A percentile compares a stretch with the other conserved stretches of the same genome.
Evolutionary conservation across 2,113 vertebrate genomes (phyloP).

Genomic region (Bungarus multicinctus): DNA sequence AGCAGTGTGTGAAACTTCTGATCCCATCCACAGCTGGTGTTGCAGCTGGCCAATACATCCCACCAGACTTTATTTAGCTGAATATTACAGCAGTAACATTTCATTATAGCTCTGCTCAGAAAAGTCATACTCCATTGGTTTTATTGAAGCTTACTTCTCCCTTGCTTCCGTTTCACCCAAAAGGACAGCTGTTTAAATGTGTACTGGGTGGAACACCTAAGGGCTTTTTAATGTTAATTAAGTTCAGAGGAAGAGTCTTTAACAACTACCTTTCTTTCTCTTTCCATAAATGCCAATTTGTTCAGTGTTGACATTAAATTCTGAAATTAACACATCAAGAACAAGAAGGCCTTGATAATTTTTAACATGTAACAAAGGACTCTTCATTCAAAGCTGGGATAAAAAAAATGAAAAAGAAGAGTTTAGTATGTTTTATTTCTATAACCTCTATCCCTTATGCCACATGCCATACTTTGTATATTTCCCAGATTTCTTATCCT

Average conservation of each 20-base stretch:
- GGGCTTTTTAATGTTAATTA: constrained; percentile 61
- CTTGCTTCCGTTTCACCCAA: constrained; percentile 53
- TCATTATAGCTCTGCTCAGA: constrained; percentile 59
- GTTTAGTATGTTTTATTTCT: fast-evolving
- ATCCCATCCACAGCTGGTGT: constrained; percentile 61
- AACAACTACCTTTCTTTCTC: constrained; percentile 52
- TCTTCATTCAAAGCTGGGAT: not conserved
- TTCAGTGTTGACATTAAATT: constrained; percentile 6
- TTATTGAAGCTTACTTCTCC: constrained; percentile 61
- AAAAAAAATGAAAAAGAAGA: not conserved
- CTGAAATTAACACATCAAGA: constrained; percentile 12
- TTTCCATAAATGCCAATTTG: constrained; percentile 49
- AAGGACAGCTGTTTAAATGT: constrained; percentile 63
- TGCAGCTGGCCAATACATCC: constrained; percentile 61
- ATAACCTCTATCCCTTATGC: fast-evolving
- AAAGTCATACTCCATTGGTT: constrained; percentile 67
- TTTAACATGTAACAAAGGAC: fast-evolving
- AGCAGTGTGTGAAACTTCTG: constrained; percentile 50
- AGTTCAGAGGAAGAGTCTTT: constrained; percentile 55
- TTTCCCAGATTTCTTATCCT: not conserved
- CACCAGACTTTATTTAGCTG: constrained; percentile 64
- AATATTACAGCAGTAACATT: constrained; percentile 63
- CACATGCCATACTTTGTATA: not conserved
- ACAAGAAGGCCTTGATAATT: not conserved
- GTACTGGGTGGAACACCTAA: constrained; percentile 53